A percentile compares a stretch with the other conserved stretches of the same genome.
phyloP scores from a whole-genome alignment of 2,888 invertebrate species.

The Dryobota labecula region DNA sequence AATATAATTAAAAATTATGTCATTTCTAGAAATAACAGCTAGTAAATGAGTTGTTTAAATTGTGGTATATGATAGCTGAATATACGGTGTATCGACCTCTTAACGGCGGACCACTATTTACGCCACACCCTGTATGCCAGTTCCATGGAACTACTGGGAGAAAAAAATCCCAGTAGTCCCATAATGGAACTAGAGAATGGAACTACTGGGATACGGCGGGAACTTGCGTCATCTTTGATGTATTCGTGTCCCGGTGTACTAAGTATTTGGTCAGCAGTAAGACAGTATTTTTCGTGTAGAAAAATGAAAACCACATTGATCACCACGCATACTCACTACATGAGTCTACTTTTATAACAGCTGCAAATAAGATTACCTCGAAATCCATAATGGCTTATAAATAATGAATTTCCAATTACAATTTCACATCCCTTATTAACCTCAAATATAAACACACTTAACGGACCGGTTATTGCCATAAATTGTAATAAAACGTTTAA shows the following conservation, averaged over 20 bases:
- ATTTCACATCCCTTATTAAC: slow-evolving; percentile 53
- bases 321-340: neutral
- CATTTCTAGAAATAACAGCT: too few relatives aligned
- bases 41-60: too few relatives aligned
- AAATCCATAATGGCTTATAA: slow-evolving; percentile 31
- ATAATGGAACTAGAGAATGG: too few relatives aligned
- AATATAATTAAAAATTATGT: too few relatives aligned
- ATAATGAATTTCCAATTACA: slow-evolving; percentile 51
- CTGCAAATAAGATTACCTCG: slow-evolving; percentile 14
- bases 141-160: too few relatives aligned
- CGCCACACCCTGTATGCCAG: too few relatives aligned
- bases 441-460: slow-evolving; percentile 55
- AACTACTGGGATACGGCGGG: too few relatives aligned
- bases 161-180: too few relatives aligned
- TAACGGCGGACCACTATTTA: too few relatives aligned
- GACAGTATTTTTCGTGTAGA: neutral
- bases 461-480: slow-evolving; percentile 45
- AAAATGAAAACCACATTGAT: neutral
- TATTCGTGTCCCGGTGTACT: neutral
- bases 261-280: neutral
- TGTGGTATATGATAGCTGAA: too few relatives aligned
- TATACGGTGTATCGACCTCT: too few relatives aligned
- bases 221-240: neutral
- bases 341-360: neutral
- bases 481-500: slow-evolving; percentile 63